Base-by-base conservation (phyloP, 1,140 invertebrate species). In the Manduca sexta region DNA sequence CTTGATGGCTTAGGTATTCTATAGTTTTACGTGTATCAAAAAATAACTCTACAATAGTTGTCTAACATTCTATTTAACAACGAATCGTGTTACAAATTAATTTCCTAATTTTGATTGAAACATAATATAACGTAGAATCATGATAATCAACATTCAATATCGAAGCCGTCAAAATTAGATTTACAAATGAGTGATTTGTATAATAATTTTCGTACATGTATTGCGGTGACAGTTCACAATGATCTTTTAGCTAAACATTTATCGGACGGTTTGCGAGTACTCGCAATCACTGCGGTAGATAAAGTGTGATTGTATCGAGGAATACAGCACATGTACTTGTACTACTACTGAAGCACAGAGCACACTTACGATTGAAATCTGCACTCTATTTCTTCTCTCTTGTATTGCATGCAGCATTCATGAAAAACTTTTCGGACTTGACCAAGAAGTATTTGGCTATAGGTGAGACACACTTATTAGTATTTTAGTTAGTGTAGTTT, bases 381-480 rank as follows among this genome's bases (percentile, higher is more conserved):
- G 81, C 81, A 83, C 79, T 79, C 77, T 82, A 74, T 74, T 52
- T 73, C 55, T 72, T 66, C 69, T 70, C 54, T 79, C 68, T 79
- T 84, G 69, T 74, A 74, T 86, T 89, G 89, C 89, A 91, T 90
- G 89, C 90, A 92, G 91, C 90, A 89, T 91, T 83, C 89, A 90
- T 87, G 90, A 92, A 82, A 89, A 90, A 85, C 88, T 92, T 60
- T 92, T 92, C 88, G 91, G 91, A 88, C 89, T 92, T 80, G 90
- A 89, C 69, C 89, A 91, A 86, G 90, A 92, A 81, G 90, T 90
- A 63, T 92, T 87, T 88, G 89, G 90, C 84, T 90, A 89, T 88
- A 91, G 91, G 91, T 92, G 89, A 90, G 87, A 73, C 62, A 41
- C 45, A 62, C 49, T 49, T 6, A 44, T 35, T 14, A 34, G 29